Evolutionary conservation across 2,888 invertebrate species (phyloP).

Genomic region (Hyposoter didymator): DNA sequence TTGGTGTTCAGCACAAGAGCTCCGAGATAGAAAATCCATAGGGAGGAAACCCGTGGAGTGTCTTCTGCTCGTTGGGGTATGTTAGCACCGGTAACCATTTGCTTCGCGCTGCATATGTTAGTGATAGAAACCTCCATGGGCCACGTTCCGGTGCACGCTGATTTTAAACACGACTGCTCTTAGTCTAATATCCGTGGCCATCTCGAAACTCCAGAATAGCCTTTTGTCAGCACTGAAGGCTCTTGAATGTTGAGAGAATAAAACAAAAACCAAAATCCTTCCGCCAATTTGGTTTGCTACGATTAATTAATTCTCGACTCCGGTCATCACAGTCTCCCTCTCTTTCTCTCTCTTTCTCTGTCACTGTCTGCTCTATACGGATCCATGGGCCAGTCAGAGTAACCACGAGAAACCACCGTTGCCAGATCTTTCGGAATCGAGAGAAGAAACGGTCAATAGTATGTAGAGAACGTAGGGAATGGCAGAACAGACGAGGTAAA

Average conservation of each 20-base stretch:
- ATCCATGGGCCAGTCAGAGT: neutral
- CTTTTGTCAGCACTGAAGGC: neutral
- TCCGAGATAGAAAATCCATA: constrained; percentile 4
- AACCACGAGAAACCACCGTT: constrained; percentile 52
- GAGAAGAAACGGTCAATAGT: constrained; percentile 35
- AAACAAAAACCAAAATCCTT: neutral
- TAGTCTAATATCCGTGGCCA: neutral
- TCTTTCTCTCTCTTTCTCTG: neutral
- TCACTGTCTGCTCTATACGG: constrained; percentile 38
- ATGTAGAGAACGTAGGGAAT: constrained; percentile 15
- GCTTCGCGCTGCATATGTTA: neutral
- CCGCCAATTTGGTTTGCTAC: neutral
- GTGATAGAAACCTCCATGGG: neutral
- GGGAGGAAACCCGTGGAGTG: constrained; percentile 5
- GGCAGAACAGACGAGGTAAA: constrained; percentile 66
- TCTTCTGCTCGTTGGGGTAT: constrained; percentile 1
- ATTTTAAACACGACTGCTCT: neutral
- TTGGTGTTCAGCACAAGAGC: constrained; percentile 31
- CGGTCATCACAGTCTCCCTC: constrained; percentile 20
- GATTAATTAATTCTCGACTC: neutral
- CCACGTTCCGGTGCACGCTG: neutral
- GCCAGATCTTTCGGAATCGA: constrained; percentile 52
- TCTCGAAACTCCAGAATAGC: neutral
- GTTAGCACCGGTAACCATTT: neutral
- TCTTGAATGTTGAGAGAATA: neutral